phyloP scores from a whole-genome alignment of 2,113 vertebrate species.

The Xenopus tropicalis region DNA sequence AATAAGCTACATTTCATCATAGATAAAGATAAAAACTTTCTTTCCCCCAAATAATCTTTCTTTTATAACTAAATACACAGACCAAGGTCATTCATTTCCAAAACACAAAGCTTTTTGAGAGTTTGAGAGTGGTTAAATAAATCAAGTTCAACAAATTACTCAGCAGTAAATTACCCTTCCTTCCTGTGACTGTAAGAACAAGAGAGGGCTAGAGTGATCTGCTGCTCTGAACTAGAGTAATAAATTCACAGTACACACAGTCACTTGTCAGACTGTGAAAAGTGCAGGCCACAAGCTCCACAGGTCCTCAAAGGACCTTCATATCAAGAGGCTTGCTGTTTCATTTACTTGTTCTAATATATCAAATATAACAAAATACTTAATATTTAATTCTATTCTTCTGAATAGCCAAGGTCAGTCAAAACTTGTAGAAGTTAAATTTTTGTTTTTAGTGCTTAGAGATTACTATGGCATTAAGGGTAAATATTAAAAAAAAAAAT shows the following conservation, averaged over 20 bases:
- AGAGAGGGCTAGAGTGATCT: conserved; percentile 44
- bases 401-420: not conserved
- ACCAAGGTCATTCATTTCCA: conserved; percentile 59
- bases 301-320: conserved; percentile 48
- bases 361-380: not conserved
- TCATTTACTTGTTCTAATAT: not conserved
- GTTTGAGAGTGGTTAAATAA: conserved; percentile 55
- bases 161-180: conserved; percentile 56
- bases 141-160: conserved; percentile 61
- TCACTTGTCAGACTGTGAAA: conserved; percentile 55
- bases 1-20: conserved; percentile 23
- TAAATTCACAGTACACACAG: conserved; percentile 61
- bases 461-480: no score
- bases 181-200: conserved; percentile 50
- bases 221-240: conserved; percentile 51
- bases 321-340: conserved; percentile 19
- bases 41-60: conserved; percentile 40
- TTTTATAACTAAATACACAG: conserved; percentile 58
- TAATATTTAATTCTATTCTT: not conserved
- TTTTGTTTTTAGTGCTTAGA: no score
- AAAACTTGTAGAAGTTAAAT: no score
- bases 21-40: conserved; percentile 30
- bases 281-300: conserved; percentile 53
- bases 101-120: conserved; percentile 49
- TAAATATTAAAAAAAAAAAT: no score